Evolutionary conservation across 2,888 invertebrate genomes (phyloP).

Genomic region (Eupithecia vulgata): DNA sequence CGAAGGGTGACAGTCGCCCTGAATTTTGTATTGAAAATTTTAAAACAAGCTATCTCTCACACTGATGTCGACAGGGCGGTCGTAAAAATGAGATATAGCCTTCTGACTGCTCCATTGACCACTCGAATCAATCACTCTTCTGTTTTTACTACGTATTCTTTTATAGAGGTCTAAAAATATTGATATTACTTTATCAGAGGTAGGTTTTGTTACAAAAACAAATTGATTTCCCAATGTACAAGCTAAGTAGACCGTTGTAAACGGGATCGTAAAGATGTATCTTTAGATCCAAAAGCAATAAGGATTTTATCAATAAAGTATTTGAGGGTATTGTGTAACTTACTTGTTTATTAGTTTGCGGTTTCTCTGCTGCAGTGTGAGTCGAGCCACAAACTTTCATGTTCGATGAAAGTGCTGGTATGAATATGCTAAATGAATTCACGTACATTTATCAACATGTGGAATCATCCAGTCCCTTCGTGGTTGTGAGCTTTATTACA

Average conservation of each 20-base stretch:
- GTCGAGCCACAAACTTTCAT: slow-evolving; percentile 60
- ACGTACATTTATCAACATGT: slow-evolving; percentile 43
- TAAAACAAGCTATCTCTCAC: slow-evolving; percentile 46
- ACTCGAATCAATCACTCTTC: slow-evolving; percentile 37
- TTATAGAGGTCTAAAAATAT: slow-evolving; percentile 20
- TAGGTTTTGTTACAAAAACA: slow-evolving; percentile 3
- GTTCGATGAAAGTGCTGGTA: slow-evolving; percentile 65
- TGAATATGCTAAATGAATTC: slow-evolving; percentile 64
- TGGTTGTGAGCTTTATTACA: slow-evolving; percentile 31
- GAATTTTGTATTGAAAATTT: slow-evolving; percentile 42
- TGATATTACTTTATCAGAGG: slow-evolving; percentile 7
- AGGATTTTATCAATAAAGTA: neutral
- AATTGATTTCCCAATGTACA: slow-evolving; percentile 20
- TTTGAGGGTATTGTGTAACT: neutral
- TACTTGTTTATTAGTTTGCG: slow-evolving; percentile 27
- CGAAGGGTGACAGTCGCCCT: slow-evolving; percentile 39
- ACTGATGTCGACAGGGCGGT: slow-evolving; percentile 46
- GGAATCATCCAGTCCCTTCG: slow-evolving; percentile 35
- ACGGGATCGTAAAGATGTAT: neutral
- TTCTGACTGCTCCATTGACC: slow-evolving; percentile 44
- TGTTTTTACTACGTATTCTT: slow-evolving; percentile 26
- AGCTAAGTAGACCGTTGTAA: neutral
- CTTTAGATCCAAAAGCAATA: neutral
- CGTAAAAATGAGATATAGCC: slow-evolving; percentile 46
- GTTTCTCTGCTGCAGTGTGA: slow-evolving; percentile 45